Percentiles rank a stretch among this genome's conserved stretches.
phyloP scores from a whole-genome alignment of 2,888 invertebrate genomes.

The Bimastos eiseni region DNA sequence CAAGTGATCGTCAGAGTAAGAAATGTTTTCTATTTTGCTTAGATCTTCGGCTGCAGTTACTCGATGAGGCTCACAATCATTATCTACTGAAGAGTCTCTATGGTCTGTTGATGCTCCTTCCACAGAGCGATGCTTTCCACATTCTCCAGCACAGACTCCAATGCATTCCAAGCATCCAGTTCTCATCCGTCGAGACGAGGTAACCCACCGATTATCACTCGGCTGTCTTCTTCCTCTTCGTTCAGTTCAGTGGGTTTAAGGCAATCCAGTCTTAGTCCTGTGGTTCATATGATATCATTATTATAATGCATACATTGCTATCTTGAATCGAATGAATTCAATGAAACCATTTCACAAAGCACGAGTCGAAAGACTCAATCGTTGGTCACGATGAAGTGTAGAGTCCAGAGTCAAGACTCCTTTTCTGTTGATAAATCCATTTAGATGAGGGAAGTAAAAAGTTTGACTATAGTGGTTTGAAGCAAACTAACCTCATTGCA shows the following conservation, averaged over 20 bases:
- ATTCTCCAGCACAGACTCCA: slow-evolving; percentile 79
- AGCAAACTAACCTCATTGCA: not conserved
- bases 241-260: no score
- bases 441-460: not conserved
- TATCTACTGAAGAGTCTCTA: slow-evolving; percentile 85
- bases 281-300: not conserved
- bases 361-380: no score
- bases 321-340: not conserved
- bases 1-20: not conserved
- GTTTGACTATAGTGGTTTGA: not conserved
- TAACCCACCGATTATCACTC: not conserved
- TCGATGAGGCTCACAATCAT: slow-evolving; percentile 73
- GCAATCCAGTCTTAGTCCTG: not conserved
- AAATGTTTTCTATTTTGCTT: slow-evolving; percentile 40
- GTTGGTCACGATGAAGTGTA: no score
- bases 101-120: slow-evolving; percentile 93
- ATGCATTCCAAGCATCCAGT: slow-evolving; percentile 73
- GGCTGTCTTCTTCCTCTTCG: no score
- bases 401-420: no score
- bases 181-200: slow-evolving; percentile 50
- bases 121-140: slow-evolving; percentile 94
- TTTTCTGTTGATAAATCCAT: no score
- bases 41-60: slow-evolving; percentile 89
- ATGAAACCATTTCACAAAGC: no score
- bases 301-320: not conserved